phyloP scores from a whole-genome alignment of 2,797 vertebrate genomes.

The Dendrocincla tyrannina region DNA sequence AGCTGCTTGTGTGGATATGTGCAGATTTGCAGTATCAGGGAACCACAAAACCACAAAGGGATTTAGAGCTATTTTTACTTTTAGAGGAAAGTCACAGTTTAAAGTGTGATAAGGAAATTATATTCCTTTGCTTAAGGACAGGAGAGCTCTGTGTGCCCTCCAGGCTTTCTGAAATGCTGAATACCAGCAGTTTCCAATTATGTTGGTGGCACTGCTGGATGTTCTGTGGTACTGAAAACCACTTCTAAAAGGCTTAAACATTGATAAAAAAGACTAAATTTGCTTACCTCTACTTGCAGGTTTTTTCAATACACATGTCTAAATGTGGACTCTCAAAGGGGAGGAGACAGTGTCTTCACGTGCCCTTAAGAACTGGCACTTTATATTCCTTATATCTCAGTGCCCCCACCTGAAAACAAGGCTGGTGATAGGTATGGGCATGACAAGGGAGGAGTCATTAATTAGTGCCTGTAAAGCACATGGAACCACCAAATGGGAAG shows the following conservation, averaged over 20 bases:
- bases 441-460: not conserved
- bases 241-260: not conserved
- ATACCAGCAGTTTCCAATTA: not conserved
- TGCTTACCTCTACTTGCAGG: not conserved
- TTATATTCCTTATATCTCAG: not conserved
- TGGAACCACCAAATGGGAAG: not conserved
- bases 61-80: conserved; percentile 43
- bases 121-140: conserved; percentile 33
- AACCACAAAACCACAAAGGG: conserved; percentile 47
- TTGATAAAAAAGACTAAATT: not conserved
- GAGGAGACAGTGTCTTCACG: not conserved
- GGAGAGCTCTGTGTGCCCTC: not conserved
- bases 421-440: not conserved
- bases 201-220: not conserved
- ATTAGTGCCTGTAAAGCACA: not conserved
- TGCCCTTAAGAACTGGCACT: not conserved
- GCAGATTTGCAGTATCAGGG: conserved; percentile 28
- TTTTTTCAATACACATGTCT: not conserved
- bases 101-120: conserved; percentile 37
- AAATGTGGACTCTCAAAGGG: not conserved
- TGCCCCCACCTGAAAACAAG: not conserved
- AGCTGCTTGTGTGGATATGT: conserved; percentile 3
- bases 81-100: conserved; percentile 44
- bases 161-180: conserved; percentile 11
- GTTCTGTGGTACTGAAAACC: not conserved